These are phyloP conservation scores for Tricholauxania praeusta DNA, from an alignment of 2,888 invertebrate species.

Conservation along the genomic window DNA sequence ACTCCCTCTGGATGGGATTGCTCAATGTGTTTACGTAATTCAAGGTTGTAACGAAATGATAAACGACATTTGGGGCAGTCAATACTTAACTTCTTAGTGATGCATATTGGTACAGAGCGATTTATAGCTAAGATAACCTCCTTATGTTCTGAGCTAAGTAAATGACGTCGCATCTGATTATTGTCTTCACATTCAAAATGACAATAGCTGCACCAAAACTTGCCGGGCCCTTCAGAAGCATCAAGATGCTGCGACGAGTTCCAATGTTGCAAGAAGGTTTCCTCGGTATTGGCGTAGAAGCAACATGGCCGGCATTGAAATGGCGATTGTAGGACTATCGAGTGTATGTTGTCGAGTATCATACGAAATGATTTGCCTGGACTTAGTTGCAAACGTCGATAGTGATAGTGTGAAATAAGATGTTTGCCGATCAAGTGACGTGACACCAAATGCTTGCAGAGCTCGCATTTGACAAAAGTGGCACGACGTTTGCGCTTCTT, in stretches of 20 bases:
- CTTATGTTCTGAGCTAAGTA: conserved; percentile 75
- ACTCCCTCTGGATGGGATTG: conserved; percentile 73
- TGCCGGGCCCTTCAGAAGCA: conserved; percentile 70
- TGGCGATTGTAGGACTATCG: conserved; percentile 83
- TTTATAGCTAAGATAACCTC: conserved; percentile 83
- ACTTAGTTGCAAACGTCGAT: conserved; percentile 76
- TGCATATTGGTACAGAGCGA: conserved; percentile 83
- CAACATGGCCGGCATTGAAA: conserved; percentile 88
- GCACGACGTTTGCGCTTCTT: conserved; percentile 72
- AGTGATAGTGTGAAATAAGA: conserved; percentile 88
- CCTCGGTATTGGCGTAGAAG: conserved; percentile 85
- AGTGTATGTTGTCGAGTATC: conserved; percentile 81
- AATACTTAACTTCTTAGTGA: conserved; percentile 75
- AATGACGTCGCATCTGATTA: conserved; percentile 77
- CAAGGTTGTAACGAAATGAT: conserved; percentile 81
- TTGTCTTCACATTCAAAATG: conserved; percentile 76
- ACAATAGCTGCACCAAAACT: conserved; percentile 81
- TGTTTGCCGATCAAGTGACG: conserved; percentile 83
- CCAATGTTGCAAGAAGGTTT: conserved; percentile 81
- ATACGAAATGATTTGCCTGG: conserved; percentile 73
- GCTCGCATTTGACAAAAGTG: conserved; percentile 75
- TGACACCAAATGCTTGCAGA: conserved; percentile 79
- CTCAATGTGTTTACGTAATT: conserved; percentile 70
- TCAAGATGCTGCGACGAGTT: conserved; percentile 73
- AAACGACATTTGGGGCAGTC: conserved; percentile 77